These are phyloP conservation scores for Probosciger aterrimus DNA, from an alignment of 2,113 vertebrate species.

Conservation along the genomic window DNA sequence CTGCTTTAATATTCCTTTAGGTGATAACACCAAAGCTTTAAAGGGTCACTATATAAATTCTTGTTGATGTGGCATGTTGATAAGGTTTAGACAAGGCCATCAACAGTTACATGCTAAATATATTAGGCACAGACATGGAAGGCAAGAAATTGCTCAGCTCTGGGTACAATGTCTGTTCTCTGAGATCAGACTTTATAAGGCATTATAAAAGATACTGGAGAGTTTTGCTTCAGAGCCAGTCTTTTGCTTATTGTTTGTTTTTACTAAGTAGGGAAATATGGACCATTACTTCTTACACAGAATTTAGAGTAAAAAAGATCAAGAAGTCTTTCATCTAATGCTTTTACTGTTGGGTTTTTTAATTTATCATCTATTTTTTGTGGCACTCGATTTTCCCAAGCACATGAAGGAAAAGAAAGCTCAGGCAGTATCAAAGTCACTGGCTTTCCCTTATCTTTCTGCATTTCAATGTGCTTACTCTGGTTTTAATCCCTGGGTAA, in stretches of 20 bases:
- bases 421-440: constrained; percentile 41
- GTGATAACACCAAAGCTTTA: background rate
- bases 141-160: background rate
- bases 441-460: constrained; percentile 29
- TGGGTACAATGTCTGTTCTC: background rate
- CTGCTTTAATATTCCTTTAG: background rate
- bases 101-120: background rate
- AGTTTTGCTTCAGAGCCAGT: background rate
- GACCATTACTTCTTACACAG: constrained; percentile 2
- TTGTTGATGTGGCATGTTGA: background rate
- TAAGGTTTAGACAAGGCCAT: background rate
- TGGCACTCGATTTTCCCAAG: background rate
- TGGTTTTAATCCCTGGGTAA: constrained; percentile 8
- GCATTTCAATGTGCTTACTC: background rate
- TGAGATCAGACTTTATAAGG: background rate
- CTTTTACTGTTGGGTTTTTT: constrained; percentile 3
- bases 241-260: constrained; percentile 29
- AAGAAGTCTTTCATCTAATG: constrained; percentile 46
- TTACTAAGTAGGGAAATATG: constrained; percentile 9
- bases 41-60: background rate
- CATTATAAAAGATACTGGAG: background rate
- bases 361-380: background rate
- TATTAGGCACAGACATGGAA: background rate
- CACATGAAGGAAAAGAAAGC: constrained; percentile 9
- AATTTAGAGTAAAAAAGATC: constrained; percentile 23